Base-by-base conservation (phyloP, 2,888 invertebrate genomes). In the Ophion ventricosus region DNA sequence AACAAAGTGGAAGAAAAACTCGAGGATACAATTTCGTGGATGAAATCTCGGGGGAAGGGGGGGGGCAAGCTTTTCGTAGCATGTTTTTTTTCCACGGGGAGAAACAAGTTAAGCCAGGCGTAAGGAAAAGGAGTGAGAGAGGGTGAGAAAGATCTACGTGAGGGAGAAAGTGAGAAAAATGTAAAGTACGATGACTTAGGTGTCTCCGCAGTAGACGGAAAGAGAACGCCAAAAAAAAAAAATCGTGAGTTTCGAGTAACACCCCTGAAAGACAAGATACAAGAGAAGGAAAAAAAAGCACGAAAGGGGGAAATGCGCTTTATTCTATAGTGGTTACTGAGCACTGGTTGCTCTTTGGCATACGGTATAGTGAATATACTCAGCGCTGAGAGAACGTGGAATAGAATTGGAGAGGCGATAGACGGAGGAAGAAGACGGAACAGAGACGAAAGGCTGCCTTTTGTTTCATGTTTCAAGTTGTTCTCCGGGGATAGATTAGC, bases 401-500 rank as follows among this genome's bases (percentile, higher is more conserved):
- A 69, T n/a, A 76, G 35, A 57, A 10, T 35, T 3, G n/a, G 29
- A 26, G 49, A 49, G 67, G 61, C 43, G 63, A 56, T 35, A 43
- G 35, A 66, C 25, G 57, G 20, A 5, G 20, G 35, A 35, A 40
- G 26, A n/a, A n/a, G 25, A 78, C 54, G 61, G 64, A 81, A 70
- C 29, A 35, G 64, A 84, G 81, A 79, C 78, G 74, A 79, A 67
- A 72, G 66, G 82, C 88, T n/a, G 88, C 88, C 89, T 90, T 91
- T 91, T 90, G 90, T 92, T 91, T 88, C 87, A 83, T 85, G 88
- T 92, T 92, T 89, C 90, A 87, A 90, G 90, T 91, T 91, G 91
- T 91, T 91, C 91, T 88, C 89, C 73, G 85, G 88, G 89, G 90
- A 90, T 87, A 92, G 91, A 92, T 92, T 93, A 92, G 91, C 89